Evolutionary conservation across 2,113 vertebrate species (phyloP).

Genomic region (Dicentrarchus labrax): DNA sequence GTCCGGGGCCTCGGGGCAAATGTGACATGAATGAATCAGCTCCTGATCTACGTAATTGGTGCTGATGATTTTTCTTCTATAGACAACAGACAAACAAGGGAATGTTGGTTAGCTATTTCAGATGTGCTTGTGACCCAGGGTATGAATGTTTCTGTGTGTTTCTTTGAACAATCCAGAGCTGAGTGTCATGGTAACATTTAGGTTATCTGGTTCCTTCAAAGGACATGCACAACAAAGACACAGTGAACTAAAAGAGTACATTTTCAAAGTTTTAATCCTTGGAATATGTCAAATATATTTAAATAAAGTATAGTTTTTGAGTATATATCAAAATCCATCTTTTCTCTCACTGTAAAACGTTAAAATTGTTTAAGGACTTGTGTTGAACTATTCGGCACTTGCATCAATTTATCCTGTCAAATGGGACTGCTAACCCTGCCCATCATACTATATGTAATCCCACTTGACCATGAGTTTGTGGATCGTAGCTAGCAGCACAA

Average conservation of each 20-base stretch:
- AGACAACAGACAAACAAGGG: slow-evolving; percentile 22
- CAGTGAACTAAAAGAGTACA: no score
- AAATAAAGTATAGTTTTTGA: not conserved
- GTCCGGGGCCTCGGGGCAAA: slow-evolving; percentile 10
- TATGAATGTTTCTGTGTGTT: not conserved
- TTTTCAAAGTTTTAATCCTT: no score
- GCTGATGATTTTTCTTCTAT: slow-evolving; percentile 33
- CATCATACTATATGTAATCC: not conserved
- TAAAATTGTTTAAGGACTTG: not conserved
- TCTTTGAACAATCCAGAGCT: not conserved
- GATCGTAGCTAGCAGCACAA: not conserved
- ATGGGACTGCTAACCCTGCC: not conserved
- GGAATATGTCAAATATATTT: not conserved
- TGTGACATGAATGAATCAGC: slow-evolving; percentile 55
- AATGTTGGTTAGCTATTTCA: slow-evolving; percentile 5
- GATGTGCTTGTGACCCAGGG: not conserved
- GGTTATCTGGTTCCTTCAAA: not conserved
- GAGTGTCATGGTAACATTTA: not conserved
- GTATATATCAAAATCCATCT: not conserved
- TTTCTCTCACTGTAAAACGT: not conserved
- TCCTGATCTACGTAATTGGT: slow-evolving; percentile 42
- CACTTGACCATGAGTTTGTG: not conserved
- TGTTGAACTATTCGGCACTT: not conserved
- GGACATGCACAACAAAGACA: no score
- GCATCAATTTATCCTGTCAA: not conserved